Conservation (phyloP, 2,888 invertebrate genomes). For the Rotaria macrura region DNA sequence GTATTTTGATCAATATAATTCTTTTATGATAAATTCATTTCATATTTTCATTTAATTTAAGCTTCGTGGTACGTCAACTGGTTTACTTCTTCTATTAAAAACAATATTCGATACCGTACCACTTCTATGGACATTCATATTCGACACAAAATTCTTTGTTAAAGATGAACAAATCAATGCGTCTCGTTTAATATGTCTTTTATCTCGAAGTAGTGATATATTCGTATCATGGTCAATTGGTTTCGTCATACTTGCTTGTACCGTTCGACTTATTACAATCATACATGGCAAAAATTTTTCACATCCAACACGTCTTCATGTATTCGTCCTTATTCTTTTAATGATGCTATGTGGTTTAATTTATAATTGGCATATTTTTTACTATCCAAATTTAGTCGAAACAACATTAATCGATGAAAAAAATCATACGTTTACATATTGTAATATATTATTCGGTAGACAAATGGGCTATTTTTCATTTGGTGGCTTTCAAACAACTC, state of each 20-base stretch:
- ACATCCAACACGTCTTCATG: background rate
- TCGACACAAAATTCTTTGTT: constrained; percentile 3
- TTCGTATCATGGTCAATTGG: constrained; percentile 15
- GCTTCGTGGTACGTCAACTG: constrained; percentile 13
- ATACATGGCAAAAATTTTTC: background rate
- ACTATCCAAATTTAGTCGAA: background rate
- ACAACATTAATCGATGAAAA: background rate
- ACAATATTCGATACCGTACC: background rate
- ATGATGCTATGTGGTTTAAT: background rate
- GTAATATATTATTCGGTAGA: constrained; percentile 6
- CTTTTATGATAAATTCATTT: background rate
- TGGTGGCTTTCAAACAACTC: background rate
- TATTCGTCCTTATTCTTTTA: background rate
- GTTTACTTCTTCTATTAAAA: constrained; percentile 6
- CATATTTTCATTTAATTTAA: background rate
- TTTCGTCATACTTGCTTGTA: constrained; percentile 1
- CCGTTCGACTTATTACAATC: background rate
- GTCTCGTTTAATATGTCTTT: background rate
- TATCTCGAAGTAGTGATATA: background rate
- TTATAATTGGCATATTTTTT: constrained; percentile 15
- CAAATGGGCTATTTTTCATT: constrained; percentile 12
- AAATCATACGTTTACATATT: background rate
- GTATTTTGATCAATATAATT: background rate
- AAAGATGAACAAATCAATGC: background rate
- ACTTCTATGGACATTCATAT: background rate